Percentiles rank a stretch among this genome's conserved stretches.
Evolutionary conservation across 2,113 vertebrate species (phyloP).

Genomic region (Nyctibius bracteatus): DNA sequence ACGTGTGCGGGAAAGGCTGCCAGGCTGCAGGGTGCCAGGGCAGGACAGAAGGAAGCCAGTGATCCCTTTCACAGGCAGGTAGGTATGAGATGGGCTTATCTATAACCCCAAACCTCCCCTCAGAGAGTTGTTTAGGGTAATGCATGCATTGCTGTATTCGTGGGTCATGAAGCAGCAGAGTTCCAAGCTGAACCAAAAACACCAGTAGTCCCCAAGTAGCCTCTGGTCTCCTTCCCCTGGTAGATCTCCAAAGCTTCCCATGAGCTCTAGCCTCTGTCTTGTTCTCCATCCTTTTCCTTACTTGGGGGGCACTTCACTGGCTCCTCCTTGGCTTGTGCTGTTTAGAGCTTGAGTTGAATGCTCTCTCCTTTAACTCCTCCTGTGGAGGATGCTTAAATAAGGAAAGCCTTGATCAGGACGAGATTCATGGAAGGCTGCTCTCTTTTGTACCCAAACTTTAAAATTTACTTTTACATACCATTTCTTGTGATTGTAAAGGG

Average conservation of each 20-base stretch:
- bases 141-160: background rate
- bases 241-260: background rate
- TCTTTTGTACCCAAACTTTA: background rate
- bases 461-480: background rate
- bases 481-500: background rate
- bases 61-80: background rate
- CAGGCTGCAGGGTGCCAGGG: background rate
- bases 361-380: background rate
- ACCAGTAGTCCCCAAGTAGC: background rate
- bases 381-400: background rate
- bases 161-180: background rate
- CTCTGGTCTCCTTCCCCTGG: background rate
- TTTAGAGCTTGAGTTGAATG: background rate
- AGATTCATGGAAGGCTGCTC: background rate
- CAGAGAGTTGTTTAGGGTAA: background rate
- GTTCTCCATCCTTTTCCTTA: background rate
- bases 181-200: background rate
- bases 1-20: background rate
- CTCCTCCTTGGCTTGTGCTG: background rate
- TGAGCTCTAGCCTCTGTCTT: background rate
- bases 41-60: background rate
- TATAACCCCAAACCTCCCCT: background rate
- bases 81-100: background rate
- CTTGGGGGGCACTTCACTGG: background rate
- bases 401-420: background rate